Evolutionary conservation across 2,113 vertebrate genomes (phyloP).

Genomic region (Lophius piscatorius): DNA sequence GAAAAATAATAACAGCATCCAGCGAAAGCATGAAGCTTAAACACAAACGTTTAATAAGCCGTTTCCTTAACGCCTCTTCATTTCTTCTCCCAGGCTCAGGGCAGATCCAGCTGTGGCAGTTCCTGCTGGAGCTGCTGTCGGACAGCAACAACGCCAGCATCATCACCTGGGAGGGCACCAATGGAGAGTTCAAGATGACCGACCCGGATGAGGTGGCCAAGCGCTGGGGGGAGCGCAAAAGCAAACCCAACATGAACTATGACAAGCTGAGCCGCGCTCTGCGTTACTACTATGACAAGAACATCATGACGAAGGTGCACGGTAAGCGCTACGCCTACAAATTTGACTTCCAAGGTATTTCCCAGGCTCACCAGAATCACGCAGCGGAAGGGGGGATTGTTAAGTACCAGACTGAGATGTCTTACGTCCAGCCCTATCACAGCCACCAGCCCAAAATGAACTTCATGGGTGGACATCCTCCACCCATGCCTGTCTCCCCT

Average conservation of each 20-base stretch:
- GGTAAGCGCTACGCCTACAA: conserved; percentile 83
- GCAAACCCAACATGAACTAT: conserved; percentile 87
- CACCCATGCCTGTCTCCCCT: conserved; percentile 73
- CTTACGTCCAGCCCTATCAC: conserved; percentile 74
- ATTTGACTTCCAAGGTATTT: conserved; percentile 84
- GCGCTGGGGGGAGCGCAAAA: conserved; percentile 87
- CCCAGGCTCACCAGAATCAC: conserved; percentile 78
- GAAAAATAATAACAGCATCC: too few relatives aligned
- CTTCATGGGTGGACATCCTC: conserved; percentile 72
- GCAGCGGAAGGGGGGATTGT: conserved; percentile 58
- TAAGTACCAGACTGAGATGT: conserved; percentile 76
- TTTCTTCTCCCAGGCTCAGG: conserved; percentile 75
- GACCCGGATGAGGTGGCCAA: conserved; percentile 88
- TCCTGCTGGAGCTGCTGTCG: conserved; percentile 84
- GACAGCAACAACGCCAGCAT: conserved; percentile 81
- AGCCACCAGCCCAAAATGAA: conserved; percentile 83
- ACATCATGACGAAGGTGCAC: conserved; percentile 86
- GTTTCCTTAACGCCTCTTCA: neutral
- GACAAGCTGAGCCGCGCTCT: conserved; percentile 82
- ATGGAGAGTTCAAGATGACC: conserved; percentile 89
- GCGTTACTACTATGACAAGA: conserved; percentile 85
- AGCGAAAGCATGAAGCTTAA: too few relatives aligned
- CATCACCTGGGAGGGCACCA: conserved; percentile 86
- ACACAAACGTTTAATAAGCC: neutral
- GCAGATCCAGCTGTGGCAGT: conserved; percentile 88